Percentiles rank a stretch among this genome's conserved stretches.
Evolutionary conservation across 2,113 vertebrate genomes (phyloP).

Genomic region (Bubo blakistoni): DNA sequence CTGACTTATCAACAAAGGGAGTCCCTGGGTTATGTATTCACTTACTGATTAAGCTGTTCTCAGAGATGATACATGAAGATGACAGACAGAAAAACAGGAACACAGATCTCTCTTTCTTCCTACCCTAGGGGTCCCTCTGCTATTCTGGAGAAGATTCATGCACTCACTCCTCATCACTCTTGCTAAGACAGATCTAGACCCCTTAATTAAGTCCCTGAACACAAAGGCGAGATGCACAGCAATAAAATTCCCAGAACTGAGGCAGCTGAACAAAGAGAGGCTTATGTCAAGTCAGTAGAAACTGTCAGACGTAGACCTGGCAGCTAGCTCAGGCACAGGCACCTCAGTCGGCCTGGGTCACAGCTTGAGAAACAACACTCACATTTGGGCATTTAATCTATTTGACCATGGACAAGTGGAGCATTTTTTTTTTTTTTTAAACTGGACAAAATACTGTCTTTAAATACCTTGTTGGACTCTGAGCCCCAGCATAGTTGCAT

Average conservation of each 20-base stretch:
- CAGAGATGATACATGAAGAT: neutral
- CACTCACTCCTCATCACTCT: neutral
- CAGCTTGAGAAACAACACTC: rapidly evolving
- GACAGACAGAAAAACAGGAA: neutral
- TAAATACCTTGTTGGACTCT: neutral
- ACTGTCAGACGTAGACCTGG: neutral
- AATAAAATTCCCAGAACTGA: neutral
- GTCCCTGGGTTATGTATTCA: neutral
- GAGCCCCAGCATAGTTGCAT: neutral
- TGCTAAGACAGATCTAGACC: neutral
- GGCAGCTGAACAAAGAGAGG: neutral
- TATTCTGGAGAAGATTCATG: neutral
- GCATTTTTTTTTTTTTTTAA: rapidly evolving
- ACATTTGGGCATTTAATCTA: neutral
- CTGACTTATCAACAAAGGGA: neutral
- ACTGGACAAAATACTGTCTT: neutral
- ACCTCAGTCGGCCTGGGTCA: neutral
- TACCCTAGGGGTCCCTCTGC: neutral
- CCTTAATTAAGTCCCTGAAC: neutral
- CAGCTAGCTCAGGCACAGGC: rapidly evolving
- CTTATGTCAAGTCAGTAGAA: neutral
- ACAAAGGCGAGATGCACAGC: neutral
- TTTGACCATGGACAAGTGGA: neutral
- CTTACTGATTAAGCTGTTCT: neutral
- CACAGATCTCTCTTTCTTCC: rapidly evolving